Percentiles rank a stretch among this genome's conserved stretches.
These are phyloP conservation scores for Crenichthys baileyi DNA, from an alignment of 2,797 vertebrate species.

Conservation along the genomic window DNA sequence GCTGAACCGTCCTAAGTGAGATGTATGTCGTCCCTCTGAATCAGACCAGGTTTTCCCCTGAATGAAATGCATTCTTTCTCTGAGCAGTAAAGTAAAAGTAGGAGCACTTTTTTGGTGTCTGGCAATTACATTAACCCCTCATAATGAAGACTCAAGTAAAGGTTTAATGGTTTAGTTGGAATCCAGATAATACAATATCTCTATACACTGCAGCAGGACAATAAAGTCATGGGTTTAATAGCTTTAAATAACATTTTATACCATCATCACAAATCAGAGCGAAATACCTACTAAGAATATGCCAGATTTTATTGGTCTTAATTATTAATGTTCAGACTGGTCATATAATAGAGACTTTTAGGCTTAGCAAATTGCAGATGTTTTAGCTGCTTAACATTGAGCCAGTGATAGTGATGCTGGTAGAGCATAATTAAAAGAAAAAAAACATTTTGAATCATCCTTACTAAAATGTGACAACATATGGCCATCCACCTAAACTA, in stretches of 20 bases:
- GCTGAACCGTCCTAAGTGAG: no score
- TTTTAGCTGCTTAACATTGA: neutral
- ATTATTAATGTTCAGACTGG: neutral
- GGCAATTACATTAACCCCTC: neutral
- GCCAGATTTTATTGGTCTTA: neutral
- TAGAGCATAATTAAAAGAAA: neutral
- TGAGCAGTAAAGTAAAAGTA: neutral
- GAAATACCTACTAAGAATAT: neutral
- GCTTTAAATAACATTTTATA: neutral
- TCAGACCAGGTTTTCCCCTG: no score
- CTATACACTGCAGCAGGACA: neutral
- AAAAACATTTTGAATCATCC: neutral
- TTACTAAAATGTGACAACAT: neutral
- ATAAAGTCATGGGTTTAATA: neutral
- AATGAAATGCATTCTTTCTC: neutral
- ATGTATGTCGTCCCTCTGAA: no score
- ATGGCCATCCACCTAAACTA: neutral
- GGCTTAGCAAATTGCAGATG: neutral
- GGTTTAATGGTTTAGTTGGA: neutral
- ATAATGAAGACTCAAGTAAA: constrained; percentile 5
- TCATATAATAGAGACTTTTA: neutral
- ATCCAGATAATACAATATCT: neutral
- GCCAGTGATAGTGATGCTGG: neutral
- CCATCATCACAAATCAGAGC: neutral
- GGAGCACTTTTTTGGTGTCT: neutral